A percentile compares a stretch with the other conserved stretches of the same genome.
These are phyloP conservation scores for Drosophila picticornis DNA, from an alignment of 2,888 invertebrate genomes.

Conservation along the genomic window DNA sequence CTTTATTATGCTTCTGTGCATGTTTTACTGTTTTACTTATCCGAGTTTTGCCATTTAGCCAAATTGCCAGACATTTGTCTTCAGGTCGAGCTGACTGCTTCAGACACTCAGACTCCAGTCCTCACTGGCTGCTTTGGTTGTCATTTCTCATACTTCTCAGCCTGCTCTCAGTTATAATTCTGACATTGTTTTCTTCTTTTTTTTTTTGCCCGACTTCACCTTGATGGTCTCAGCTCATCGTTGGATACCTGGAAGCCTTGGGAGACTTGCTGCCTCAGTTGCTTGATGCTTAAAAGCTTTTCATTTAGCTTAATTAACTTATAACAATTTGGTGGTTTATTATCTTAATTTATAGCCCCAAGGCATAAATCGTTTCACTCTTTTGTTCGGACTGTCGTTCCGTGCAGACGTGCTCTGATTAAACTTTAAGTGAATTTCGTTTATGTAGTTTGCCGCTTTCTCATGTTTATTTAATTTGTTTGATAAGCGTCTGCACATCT, in stretches of 20 bases:
- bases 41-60: slow-evolving; percentile 75
- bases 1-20: slow-evolving; percentile 77
- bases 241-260: slow-evolving; percentile 17
- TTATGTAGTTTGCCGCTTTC: slow-evolving; percentile 33
- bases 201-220: slow-evolving; percentile 34
- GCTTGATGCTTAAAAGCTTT: slow-evolving; percentile 73
- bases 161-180: slow-evolving; percentile 29
- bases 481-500: slow-evolving; percentile 11
- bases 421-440: slow-evolving; percentile 55
- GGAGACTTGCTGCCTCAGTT: slow-evolving; percentile 22
- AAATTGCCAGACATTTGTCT: slow-evolving; percentile 82
- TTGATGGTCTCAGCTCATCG: slow-evolving; percentile 46
- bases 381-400: slow-evolving; percentile 16
- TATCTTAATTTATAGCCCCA: slow-evolving; percentile 75
- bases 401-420: slow-evolving; percentile 40
- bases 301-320: slow-evolving; percentile 82
- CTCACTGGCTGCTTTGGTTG: slow-evolving; percentile 26
- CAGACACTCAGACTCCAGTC: slow-evolving; percentile 10
- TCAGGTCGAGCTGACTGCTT: slow-evolving; percentile 30
- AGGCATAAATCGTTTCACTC: slow-evolving; percentile 54
- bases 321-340: slow-evolving; percentile 79
- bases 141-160: slow-evolving; percentile 31
- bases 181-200: slow-evolving; percentile 32
- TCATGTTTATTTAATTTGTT: slow-evolving; percentile 41
- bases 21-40: slow-evolving; percentile 69